Percentiles rank a stretch among this genome's conserved stretches.
Evolutionary conservation across 1,140 invertebrate species (phyloP).

Genomic region (Hyles euphorbiae): DNA sequence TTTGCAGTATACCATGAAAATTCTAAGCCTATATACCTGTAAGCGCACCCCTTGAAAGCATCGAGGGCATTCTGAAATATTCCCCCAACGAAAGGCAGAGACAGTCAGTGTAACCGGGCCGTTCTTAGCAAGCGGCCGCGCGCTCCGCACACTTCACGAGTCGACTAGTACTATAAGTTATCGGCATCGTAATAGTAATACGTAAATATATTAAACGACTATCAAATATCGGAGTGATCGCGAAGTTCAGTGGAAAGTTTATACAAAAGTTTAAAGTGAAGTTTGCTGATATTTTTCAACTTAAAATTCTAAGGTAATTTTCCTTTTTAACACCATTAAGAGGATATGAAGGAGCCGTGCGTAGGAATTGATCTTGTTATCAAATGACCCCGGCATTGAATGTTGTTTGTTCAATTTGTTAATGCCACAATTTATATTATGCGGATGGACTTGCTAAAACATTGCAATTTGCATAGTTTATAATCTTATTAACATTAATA

Average conservation of each 20-base stretch:
- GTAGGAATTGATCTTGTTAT: conserved; percentile 26
- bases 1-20: no score
- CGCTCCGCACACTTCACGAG: conserved; percentile 5
- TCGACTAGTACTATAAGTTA: no score
- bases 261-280: conserved; percentile 21
- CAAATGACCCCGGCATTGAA: conserved; percentile 34
- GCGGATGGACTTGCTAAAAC: no score
- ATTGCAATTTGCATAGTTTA: no score
- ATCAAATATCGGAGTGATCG: no score
- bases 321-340: no score
- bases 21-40: no score
- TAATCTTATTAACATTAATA: no score
- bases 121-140: conserved; percentile 23
- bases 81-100: not conserved
- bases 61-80: conserved; percentile 4
- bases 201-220: no score
- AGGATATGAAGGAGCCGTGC: no score
- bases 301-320: conserved; percentile 4
- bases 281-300: conserved; percentile 9
- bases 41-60: no score
- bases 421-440: conserved; percentile 17
- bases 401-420: conserved; percentile 39
- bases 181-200: no score
- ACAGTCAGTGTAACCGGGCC: conserved; percentile 30
- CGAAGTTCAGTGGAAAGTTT: not conserved